Evolutionary conservation across 2,888 invertebrate genomes (phyloP), one percentile per base, ranked within the genome.

Genomic region (Drosophila recens): DNA sequence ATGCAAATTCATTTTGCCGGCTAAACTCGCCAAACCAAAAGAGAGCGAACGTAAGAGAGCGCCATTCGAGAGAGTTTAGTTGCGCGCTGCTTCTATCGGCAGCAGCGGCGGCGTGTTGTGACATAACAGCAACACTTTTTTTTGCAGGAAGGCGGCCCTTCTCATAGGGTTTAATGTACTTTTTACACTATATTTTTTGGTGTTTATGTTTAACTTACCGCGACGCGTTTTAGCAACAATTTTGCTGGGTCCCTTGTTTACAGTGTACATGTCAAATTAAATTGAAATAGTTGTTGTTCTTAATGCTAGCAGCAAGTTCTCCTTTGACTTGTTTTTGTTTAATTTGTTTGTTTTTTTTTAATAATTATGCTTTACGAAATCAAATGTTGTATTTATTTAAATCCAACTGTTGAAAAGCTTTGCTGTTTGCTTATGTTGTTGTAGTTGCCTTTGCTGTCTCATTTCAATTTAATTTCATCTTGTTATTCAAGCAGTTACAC

Each of bases 211-310:
- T 2, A 84, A 87, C 89, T 92, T 91, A 96, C 97, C 96, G 94
- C 97, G 94, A 90, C 97, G 94, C 80, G 97, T 96, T 94, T 97
- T 97, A 75, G 97, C 96, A 88, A 96, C 96, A 92, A 97, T 96
- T 94, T 97, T 97, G 93, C 96, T 97, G 75, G 97, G 97, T 76
- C 97, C 96, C 93, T 97, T 97, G 75, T 96, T 96, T 90, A 97
- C 96, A 91, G 97, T 97, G 94, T 97, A 97, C 97, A 97, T 97
- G 92, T 93, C 94, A 27, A 90, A 69, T 58, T 51, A 15, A 30
- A 43, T 70, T 67, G 46, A 38, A 59, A 42, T 59, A 66, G 51
- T 61, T 63, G 13, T 56, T 62, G 36, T 15, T 38, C 23, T 48
- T 48, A 10, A 15, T 48, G 27, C 15, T 38, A 33, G 6, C 27